These are phyloP conservation scores for Marisa cornuarietis DNA, from an alignment of 1,140 invertebrate species.

Conservation along the genomic window DNA sequence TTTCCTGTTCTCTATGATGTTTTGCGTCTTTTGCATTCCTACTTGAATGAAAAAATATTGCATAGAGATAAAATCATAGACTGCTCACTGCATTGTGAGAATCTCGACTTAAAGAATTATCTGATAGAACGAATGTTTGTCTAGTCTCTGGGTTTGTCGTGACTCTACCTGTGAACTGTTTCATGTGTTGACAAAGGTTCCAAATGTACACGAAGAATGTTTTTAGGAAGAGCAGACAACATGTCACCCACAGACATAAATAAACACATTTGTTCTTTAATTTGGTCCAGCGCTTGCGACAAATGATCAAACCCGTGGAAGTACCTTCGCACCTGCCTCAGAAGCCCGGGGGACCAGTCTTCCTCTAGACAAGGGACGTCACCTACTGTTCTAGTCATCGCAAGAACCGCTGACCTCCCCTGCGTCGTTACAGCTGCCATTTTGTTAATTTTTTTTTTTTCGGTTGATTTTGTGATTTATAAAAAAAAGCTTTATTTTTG, in stretches of 20 bases:
- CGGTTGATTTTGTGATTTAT: too few species aligned
- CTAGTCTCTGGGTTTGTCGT: not conserved
- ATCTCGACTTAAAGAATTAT: not conserved
- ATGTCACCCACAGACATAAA: not conserved
- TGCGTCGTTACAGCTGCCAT: not conserved
- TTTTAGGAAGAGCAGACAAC: too few species aligned
- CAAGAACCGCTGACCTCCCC: not conserved
- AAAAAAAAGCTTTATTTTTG: too few species aligned
- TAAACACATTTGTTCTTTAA: not conserved
- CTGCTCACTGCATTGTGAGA: too few species aligned
- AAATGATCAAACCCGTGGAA: conserved; percentile 38
- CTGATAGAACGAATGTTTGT: not conserved
- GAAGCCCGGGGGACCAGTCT: conserved; percentile 9
- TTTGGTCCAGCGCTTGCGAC: conserved; percentile 32
- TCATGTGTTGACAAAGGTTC: not conserved
- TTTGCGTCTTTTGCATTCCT: too few species aligned
- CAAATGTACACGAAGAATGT: not conserved
- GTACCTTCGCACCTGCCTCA: conserved; percentile 31
- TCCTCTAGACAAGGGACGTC: conserved; percentile 2
- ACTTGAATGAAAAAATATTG: too few species aligned
- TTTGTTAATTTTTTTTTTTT: too few species aligned
- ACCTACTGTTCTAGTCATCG: not conserved
- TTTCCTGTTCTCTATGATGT: too few species aligned
- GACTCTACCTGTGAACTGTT: not conserved
- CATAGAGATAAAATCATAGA: too few species aligned